Evolutionary conservation across 2,113 vertebrate genomes (phyloP).

Genomic region (Phalacrocorax aristotelis): DNA sequence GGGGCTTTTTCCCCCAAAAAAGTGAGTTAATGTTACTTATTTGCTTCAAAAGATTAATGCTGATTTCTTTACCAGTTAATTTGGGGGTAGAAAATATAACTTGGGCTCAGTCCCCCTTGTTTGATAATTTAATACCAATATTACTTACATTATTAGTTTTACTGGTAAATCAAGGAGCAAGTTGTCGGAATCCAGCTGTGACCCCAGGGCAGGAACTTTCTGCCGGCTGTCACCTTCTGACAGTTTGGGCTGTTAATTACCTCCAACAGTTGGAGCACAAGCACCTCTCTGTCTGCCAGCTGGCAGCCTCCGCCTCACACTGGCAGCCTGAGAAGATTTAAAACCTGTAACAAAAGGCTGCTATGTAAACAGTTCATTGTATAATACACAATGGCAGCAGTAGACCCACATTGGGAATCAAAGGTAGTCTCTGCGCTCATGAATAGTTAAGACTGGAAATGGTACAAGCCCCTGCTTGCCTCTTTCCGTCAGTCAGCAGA

Average conservation of each 20-base stretch:
- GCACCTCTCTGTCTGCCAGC: slow-evolving; percentile 83
- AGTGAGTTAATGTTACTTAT: background rate
- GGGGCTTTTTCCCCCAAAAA: background rate
- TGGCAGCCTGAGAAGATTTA: slow-evolving; percentile 81
- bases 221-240: slow-evolving; percentile 81
- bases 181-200: slow-evolving; percentile 80
- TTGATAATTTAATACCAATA: slow-evolving; percentile 76
- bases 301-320: slow-evolving; percentile 69
- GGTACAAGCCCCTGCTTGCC: background rate
- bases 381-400: slow-evolving; percentile 69
- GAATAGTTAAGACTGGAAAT: background rate
- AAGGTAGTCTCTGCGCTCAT: slow-evolving; percentile 30
- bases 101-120: slow-evolving; percentile 1
- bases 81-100: slow-evolving; percentile 18
- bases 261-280: slow-evolving; percentile 77
- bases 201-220: slow-evolving; percentile 78
- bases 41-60: background rate
- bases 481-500: background rate
- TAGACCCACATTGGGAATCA: slow-evolving; percentile 67
- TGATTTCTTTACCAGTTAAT: slow-evolving; percentile 32
- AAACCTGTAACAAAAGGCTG: slow-evolving; percentile 79
- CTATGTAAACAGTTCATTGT: slow-evolving; percentile 82
- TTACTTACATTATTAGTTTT: slow-evolving; percentile 75
- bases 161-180: slow-evolving; percentile 76
- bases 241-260: slow-evolving; percentile 80